phyloP scores from a whole-genome alignment of 2,888 invertebrate species.

The Empis livida region DNA sequence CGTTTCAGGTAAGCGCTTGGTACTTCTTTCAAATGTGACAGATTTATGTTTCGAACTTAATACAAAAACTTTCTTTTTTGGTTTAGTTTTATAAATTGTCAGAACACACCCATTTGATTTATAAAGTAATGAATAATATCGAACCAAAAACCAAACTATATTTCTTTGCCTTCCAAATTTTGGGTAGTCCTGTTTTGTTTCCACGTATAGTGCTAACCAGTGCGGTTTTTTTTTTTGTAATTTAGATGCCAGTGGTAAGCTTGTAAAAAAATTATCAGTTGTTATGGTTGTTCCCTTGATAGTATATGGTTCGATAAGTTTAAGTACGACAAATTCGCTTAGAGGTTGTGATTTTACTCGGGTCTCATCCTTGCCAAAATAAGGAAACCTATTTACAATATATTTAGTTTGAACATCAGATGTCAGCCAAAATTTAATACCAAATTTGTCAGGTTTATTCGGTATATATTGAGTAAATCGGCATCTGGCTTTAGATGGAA shows the following conservation, averaged over 20 bases:
- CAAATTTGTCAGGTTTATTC: too few species aligned
- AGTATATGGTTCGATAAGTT: slow-evolving; percentile 6
- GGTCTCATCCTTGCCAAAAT: background rate
- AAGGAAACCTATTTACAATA: too few species aligned
- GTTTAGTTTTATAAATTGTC: slow-evolving; percentile 19
- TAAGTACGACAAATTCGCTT: slow-evolving; percentile 15
- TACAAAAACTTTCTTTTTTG: slow-evolving; percentile 12
- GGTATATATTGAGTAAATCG: too few species aligned
- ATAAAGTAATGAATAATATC: background rate
- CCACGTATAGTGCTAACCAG: slow-evolving; percentile 5
- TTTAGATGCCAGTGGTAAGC: slow-evolving; percentile 6
- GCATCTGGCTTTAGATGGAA: too few species aligned
- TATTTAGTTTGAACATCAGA: background rate
- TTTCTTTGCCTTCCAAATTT: slow-evolving; percentile 14
- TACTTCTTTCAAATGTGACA: too few species aligned
- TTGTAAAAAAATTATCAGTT: slow-evolving; percentile 7
- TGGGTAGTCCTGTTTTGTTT: slow-evolving; percentile 12
- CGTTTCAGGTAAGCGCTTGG: too few species aligned
- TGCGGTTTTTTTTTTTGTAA: slow-evolving; percentile 3
- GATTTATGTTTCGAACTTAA: too few species aligned
- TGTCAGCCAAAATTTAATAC: too few species aligned
- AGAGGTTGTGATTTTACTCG: slow-evolving; percentile 11
- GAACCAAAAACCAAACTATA: slow-evolving; percentile 6
- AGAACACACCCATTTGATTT: slow-evolving; percentile 11
- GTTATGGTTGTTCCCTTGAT: slow-evolving; percentile 3